phyloP scores from a whole-genome alignment of 2,113 vertebrate genomes.

The Brevimyrus niger region DNA sequence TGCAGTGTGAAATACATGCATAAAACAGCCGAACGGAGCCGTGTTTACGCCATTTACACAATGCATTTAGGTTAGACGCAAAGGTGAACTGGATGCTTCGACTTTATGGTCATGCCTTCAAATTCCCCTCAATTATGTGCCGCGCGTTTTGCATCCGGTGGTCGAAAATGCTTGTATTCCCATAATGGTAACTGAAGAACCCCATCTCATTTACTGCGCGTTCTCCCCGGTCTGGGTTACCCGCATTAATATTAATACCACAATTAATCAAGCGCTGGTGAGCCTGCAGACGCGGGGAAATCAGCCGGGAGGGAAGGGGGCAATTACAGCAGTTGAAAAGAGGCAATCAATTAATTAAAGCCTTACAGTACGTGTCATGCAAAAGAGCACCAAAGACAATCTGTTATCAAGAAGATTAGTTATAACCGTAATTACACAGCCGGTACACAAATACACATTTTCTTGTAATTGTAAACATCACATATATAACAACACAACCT shows the following conservation, averaged over 20 bases:
- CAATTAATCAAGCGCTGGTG: background rate
- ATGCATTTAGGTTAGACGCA: background rate
- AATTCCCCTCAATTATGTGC: background rate
- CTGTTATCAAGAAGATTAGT: background rate
- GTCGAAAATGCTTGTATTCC: background rate
- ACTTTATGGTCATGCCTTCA: background rate
- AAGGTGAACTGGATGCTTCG: background rate
- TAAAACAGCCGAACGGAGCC: background rate
- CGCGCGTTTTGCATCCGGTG: background rate
- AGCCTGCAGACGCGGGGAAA: background rate
- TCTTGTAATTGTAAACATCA: background rate
- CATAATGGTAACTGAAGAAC: background rate
- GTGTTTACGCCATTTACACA: background rate
- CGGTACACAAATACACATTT: background rate
- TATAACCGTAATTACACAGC: slow-evolving; percentile 7
- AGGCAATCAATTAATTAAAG: slow-evolving; percentile 55
- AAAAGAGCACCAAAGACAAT: background rate
- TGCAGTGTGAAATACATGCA: background rate
- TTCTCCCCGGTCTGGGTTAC: background rate
- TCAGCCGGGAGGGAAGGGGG: background rate
- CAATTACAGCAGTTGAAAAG: slow-evolving; percentile 53
- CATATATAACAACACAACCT: background rate
- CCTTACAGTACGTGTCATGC: slow-evolving; percentile 28
- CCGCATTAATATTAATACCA: slow-evolving; percentile 4
- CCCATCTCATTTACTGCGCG: background rate